Evolutionary conservation across 2,888 invertebrate species (phyloP).

Genomic region (Nysson spinosus): DNA sequence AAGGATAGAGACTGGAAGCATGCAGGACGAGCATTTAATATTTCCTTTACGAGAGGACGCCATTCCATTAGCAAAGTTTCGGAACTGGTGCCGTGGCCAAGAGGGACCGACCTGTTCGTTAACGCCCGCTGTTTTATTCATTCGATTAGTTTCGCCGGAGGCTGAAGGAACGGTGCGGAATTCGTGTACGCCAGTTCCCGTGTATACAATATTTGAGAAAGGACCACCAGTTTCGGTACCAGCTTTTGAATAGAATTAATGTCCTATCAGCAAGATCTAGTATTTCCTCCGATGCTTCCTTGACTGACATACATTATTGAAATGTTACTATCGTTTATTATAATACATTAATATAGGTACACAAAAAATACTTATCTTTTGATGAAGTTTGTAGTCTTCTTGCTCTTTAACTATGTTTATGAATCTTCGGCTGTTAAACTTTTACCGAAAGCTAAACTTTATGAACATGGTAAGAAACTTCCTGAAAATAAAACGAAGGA

Average conservation of each 20-base stretch:
- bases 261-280: conserved; percentile 23
- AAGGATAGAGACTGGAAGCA: conserved; percentile 30
- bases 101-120: conserved; percentile 67
- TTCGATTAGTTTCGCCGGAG: conserved; percentile 65
- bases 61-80: conserved; percentile 73
- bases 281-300: no score
- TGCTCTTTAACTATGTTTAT: no score
- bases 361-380: no score
- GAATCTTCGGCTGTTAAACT: no score
- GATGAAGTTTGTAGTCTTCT: no score
- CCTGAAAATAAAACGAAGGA: no score
- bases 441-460: no score
- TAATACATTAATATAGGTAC: no score
- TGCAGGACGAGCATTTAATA: conserved; percentile 65
- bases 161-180: conserved; percentile 39
- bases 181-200: conserved; percentile 13
- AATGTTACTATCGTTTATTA: no score
- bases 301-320: no score
- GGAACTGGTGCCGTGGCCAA: conserved; percentile 46
- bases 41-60: conserved; percentile 68
- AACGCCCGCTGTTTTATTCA: conserved; percentile 73
- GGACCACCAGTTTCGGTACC: conserved; percentile 29
- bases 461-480: no score
- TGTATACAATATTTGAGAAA: conserved; percentile 1
- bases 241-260: conserved; percentile 47